Percentiles rank a stretch among this genome's conserved stretches.
These are phyloP conservation scores for Leucophenga maculata DNA, from an alignment of 2,888 invertebrate genomes.

Conservation along the genomic window DNA sequence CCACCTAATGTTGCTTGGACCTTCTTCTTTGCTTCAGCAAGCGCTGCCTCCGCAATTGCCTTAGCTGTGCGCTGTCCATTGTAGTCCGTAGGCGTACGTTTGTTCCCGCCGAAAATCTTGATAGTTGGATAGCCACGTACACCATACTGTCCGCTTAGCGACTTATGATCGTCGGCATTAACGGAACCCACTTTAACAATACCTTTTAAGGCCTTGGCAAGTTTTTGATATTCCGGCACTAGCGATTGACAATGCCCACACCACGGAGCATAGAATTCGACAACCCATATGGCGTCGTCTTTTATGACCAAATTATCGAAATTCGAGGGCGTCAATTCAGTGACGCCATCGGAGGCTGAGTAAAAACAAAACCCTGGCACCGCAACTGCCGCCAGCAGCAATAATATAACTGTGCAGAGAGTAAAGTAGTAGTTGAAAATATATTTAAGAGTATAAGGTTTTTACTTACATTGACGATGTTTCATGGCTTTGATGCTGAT, in stretches of 20 bases:
- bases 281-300: conserved; percentile 92
- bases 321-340: conserved; percentile 89
- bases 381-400: conserved; percentile 44
- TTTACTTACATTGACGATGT: conserved; percentile 12
- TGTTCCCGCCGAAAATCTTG: conserved; percentile 91
- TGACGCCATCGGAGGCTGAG: conserved; percentile 82
- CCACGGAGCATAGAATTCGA: conserved; percentile 93
- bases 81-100: conserved; percentile 87
- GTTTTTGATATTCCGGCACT: conserved; percentile 94
- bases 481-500: neutral
- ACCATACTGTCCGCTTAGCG: conserved; percentile 84
- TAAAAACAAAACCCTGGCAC: conserved; percentile 74
- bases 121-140: conserved; percentile 96
- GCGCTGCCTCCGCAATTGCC: conserved; percentile 86
- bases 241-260: conserved; percentile 92
- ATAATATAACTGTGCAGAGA: conserved; percentile 30
- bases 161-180: conserved; percentile 91
- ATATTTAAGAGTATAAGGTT: conserved; percentile 31
- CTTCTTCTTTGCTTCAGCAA: conserved; percentile 84
- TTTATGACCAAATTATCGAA: conserved; percentile 88
- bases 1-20: conserved; percentile 81
- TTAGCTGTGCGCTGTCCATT: conserved; percentile 89
- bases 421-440: conserved; percentile 7
- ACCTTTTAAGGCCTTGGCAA: conserved; percentile 94
- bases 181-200: conserved; percentile 95